Conservation (phyloP, 1,140 invertebrate genomes). For the Penaeus japonicus region DNA sequence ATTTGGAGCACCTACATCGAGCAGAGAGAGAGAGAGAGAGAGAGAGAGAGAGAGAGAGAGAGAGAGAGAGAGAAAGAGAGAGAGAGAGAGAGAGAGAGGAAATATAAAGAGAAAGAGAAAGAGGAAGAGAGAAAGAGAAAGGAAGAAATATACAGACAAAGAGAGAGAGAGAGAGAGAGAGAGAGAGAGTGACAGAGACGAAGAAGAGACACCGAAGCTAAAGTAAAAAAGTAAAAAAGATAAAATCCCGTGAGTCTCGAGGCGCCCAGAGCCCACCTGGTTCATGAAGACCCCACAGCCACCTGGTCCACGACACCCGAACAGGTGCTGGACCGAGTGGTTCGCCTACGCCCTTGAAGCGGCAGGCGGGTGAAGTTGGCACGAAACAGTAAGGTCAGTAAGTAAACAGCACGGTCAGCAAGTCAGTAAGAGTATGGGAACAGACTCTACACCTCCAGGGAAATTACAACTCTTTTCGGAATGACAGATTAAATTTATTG, state of each 20-base stretch:
- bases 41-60: too few species aligned
- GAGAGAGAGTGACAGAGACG: not conserved
- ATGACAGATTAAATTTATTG: not conserved
- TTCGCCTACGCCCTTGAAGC: conserved; percentile 18
- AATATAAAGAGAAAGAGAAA: too few species aligned
- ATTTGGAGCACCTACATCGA: too few species aligned
- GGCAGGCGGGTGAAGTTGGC: conserved; percentile 31
- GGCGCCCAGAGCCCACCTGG: conserved; percentile 26
- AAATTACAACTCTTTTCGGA: too few species aligned
- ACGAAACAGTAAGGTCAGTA: not conserved
- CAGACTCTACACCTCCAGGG: not conserved
- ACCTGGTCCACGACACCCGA: conserved; percentile 15
- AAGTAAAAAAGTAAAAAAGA: not conserved
- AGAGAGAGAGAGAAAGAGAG: too few species aligned
- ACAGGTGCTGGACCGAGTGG: not conserved
- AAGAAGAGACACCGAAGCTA: not conserved
- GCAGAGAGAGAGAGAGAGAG: too few species aligned
- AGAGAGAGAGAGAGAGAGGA: too few species aligned
- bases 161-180: not conserved
- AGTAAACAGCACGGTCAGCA: not conserved
- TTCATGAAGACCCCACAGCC: not conserved
- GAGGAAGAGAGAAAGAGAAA: too few species aligned
- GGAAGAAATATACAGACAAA: too few species aligned
- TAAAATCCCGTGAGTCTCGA: conserved; percentile 14
- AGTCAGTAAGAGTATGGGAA: not conserved